Evolutionary conservation across 2,888 invertebrate species (phyloP).

Genomic region (Orthosia incerta): DNA sequence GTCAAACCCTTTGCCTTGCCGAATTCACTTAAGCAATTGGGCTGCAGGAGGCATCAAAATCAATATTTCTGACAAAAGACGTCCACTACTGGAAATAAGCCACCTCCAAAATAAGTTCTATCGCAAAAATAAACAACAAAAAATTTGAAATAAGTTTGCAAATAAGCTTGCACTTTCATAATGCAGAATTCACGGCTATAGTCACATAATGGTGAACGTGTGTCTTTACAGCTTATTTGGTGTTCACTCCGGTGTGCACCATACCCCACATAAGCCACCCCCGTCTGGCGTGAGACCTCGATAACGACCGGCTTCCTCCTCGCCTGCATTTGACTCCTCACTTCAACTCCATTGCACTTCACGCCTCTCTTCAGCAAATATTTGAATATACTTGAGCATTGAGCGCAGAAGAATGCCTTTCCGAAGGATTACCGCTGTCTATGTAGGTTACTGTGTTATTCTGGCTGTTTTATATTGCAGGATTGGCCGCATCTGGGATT

Average conservation of each 20-base stretch:
- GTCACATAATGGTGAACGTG: not conserved
- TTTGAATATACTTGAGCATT: conserved; percentile 64
- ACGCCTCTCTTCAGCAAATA: conserved; percentile 61
- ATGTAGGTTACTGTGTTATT: conserved; percentile 56
- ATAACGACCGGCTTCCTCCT: conserved; percentile 64
- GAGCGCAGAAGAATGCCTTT: conserved; percentile 55
- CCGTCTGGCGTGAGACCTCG: conserved; percentile 60
- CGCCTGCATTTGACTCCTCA: conserved; percentile 65
- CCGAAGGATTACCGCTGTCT: conserved; percentile 39
- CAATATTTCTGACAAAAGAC: too few relatives aligned
- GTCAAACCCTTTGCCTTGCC: too few relatives aligned
- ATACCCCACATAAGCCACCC: conserved; percentile 47
- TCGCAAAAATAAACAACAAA: not conserved
- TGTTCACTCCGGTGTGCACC: conserved; percentile 32
- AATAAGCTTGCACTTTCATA: too few relatives aligned
- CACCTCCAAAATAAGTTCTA: not conserved
- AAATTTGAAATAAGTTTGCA: not conserved
- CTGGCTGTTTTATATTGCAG: conserved; percentile 25
- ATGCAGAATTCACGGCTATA: not conserved
- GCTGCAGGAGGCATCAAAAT: too few relatives aligned
- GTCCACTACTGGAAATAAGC: too few relatives aligned
- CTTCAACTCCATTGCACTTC: conserved; percentile 58
- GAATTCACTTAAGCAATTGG: too few relatives aligned
- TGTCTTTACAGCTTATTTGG: not conserved
- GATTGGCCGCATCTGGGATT: conserved; percentile 23